These are phyloP conservation scores for Rhopalosiphum maidis DNA, from an alignment of 1,140 invertebrate species.

Conservation along the genomic window DNA sequence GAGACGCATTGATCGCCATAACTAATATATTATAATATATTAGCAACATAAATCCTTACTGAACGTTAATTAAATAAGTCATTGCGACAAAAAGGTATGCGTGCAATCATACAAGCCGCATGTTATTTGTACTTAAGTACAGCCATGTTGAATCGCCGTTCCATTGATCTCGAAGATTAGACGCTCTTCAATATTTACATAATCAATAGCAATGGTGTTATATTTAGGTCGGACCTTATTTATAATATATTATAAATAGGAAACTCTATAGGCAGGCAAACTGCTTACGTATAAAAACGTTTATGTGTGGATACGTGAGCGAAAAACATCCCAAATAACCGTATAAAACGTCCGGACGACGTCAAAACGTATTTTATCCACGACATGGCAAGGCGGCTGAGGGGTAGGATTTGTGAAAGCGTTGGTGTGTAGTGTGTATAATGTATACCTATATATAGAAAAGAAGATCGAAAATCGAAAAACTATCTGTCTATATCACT, in stretches of 20 bases:
- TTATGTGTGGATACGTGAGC: neutral
- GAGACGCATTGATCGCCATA: neutral
- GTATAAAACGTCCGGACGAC: neutral
- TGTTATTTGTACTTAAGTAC: too few species aligned
- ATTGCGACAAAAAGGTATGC: too few species aligned
- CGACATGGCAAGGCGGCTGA: neutral
- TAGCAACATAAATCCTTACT: neutral
- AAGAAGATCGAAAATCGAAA: neutral
- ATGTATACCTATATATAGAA: too few species aligned
- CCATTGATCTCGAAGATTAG: neutral
- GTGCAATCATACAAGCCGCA: too few species aligned
- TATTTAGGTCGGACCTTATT: neutral
- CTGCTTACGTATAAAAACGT: neutral
- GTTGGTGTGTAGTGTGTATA: neutral
- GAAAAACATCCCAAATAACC: conserved; percentile 12
- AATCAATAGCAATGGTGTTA: neutral
- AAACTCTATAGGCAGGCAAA: neutral
- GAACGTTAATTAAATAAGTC: neutral
- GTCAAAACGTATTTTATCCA: neutral
- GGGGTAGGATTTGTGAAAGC: neutral
- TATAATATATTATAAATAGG: neutral
- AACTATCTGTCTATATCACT: neutral
- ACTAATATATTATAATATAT: neutral
- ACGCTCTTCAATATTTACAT: neutral
- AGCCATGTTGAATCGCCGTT: too few species aligned